These are phyloP conservation scores for Myiagra hebetior DNA, from an alignment of 2,113 vertebrate genomes.

Conservation along the genomic window DNA sequence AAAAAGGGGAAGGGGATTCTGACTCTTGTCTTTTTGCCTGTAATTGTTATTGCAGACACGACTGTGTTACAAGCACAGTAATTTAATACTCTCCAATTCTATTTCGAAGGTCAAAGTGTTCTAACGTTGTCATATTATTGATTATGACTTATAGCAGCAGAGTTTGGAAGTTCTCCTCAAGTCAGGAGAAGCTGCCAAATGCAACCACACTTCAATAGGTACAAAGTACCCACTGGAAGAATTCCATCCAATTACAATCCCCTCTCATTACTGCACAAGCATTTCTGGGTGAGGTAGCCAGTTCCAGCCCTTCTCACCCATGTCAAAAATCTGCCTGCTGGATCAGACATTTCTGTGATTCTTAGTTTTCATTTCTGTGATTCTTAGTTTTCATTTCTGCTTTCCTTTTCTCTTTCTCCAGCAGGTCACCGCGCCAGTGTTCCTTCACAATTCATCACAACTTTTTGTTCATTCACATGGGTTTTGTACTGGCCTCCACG, in stretches of 20 bases:
- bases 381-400: neutral
- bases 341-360: neutral
- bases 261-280: neutral
- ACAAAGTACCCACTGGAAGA: neutral
- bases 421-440: neutral
- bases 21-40: neutral
- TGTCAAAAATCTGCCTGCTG: neutral
- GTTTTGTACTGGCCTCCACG: neutral
- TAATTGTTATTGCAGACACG: neutral
- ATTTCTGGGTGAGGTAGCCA: neutral
- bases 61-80: neutral
- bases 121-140: neutral
- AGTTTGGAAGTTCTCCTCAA: neutral
- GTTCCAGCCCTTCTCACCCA: neutral
- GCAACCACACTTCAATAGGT: neutral
- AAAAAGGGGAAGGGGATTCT: neutral
- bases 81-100: neutral
- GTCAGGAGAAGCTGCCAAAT: constrained; percentile 9
- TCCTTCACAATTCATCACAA: neutral
- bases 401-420: neutral
- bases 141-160: neutral
- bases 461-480: neutral
- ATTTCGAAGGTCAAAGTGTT: neutral
- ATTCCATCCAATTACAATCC: neutral
- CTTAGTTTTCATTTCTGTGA: neutral